Base-by-base conservation (phyloP, 2,797 vertebrate genomes). In the Sus cebifrons region DNA sequence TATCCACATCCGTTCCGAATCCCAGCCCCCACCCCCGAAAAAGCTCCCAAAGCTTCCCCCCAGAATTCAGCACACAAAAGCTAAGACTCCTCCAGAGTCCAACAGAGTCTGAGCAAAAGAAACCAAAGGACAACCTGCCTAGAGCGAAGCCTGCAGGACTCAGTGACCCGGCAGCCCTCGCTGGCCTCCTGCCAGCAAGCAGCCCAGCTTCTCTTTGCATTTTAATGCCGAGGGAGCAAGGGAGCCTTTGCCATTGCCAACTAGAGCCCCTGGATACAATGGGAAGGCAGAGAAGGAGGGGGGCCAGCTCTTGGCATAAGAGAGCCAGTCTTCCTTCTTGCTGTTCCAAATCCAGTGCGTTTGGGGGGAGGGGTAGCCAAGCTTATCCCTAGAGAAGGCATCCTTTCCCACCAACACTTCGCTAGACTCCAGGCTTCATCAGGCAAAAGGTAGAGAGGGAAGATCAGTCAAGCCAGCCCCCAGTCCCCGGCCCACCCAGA, bases 221-320 rank as follows among this genome's bases (percentile, higher is more conserved):
- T 96, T 97, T 97, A 97, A 98, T 97, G 96, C 86, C 0, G 64
- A 96, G 79, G 78, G 94, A 96, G 81, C 88, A 79, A 91, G 32
- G 86, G 95, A 95, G 86, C 68, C 96, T 97, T 92, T 93, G 73
- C 40, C 40, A 82, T 95, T 96, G 97, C 95, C 97, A 98, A 75
- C 92, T 89, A 73, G 90, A 96, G 97, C 90, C 96, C 94, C 86
- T 75, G 86, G 90, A 97, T 93, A 98, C 97, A 98, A 98, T 97
- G 83, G 95, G 68, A 95, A 96, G 79, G 89, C 93, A 18, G 74
- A 91, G 94, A 79, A 67, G 95, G 94, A 78, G 89, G 96, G 65
- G 89, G 71, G 15, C 74, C n/a, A 49, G 77, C 77, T 94, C 95
- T 85, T 95, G 96, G 97, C 97, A 95, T 92, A 75, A 82, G 77